Evolutionary conservation across 2,113 vertebrate species (phyloP), one percentile per base, ranked within the genome.

Genomic region (Psilopsiagon aurifrons): DNA sequence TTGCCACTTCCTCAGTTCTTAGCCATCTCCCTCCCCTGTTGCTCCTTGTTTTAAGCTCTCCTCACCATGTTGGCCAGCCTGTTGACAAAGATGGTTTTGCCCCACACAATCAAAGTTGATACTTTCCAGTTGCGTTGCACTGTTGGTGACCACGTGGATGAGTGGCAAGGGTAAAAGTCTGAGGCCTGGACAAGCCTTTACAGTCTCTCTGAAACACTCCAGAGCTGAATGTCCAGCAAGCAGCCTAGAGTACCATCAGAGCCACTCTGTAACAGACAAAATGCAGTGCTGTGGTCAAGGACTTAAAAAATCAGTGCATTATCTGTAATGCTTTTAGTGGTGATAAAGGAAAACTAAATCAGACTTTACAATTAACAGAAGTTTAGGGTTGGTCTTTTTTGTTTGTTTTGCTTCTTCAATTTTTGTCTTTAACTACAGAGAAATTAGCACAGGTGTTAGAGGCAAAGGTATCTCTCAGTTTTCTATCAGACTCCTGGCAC

Each of bases 141-240:
- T 39, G 15, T 7, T 46, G 18, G 15, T 70, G 57, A 24, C 23
- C 39, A 17, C n/a, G 25, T 3, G 11, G n/a, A 31, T 17, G 19
- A 78, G 41, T 13, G 17, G 69, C n/a, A 55, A 33, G 8, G 14
- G 4, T 39, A 54, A 19, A 52, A 80, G 44, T 7, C 51, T 64
- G 49, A 46, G 44, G 22, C 35, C 20, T 51, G 35, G 31, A 60
- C 4, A 37, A 63, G 17, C 6, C 52, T 59, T 39, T 12, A 7
- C 10, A 11, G 31, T 18, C 9, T 33, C 39, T 39, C 39, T 60
- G 69, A 47, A 37, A 9, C 4, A 3, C 1, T 12, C 41, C 46
- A 52, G 43, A 79, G 6, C 23, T 28, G 10, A 88, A 11, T 0
- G 0, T 10, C 17, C 57, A 28, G 54, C 23, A 47, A 57, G 20